Evolutionary conservation across 2,113 vertebrate genomes (phyloP).

Genomic region (Trichechus manatus): DNA sequence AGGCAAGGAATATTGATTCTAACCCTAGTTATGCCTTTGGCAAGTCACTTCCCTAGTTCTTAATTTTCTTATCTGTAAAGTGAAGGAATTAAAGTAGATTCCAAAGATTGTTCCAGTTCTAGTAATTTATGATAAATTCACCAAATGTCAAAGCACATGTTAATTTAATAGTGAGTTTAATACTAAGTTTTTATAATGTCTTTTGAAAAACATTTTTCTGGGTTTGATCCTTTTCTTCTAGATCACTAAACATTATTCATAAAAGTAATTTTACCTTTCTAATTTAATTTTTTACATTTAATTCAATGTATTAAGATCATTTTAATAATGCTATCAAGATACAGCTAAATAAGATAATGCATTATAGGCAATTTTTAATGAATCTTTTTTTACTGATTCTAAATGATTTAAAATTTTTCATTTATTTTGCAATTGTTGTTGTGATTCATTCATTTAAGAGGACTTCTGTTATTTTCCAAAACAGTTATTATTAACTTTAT

Average conservation of each 20-base stretch:
- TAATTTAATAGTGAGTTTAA: conserved; percentile 16
- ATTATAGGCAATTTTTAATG: neutral
- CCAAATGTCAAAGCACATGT: neutral
- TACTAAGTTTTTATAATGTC: neutral
- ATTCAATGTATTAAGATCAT: neutral
- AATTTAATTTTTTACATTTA: neutral
- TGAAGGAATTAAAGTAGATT: neutral
- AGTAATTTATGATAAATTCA: neutral
- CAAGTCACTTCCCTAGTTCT: neutral
- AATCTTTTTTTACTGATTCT: neutral
- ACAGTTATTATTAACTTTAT: neutral
- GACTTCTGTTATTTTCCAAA: neutral
- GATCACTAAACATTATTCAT: neutral
- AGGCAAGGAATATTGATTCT: neutral
- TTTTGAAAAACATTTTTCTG: conserved; percentile 1
- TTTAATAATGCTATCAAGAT: neutral
- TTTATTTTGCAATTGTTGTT: conserved; percentile 9
- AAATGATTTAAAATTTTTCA: neutral
- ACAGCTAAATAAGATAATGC: conserved; percentile 7
- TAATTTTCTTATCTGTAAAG: conserved; percentile 11
- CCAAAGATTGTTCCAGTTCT: neutral
- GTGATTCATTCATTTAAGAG: neutral
- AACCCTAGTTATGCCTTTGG: neutral
- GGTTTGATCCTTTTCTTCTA: neutral
- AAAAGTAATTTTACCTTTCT: neutral